Evolutionary conservation across 2,888 invertebrate species (phyloP), one percentile per base, ranked within the genome.

Genomic region (Barypeithes pellucidus): DNA sequence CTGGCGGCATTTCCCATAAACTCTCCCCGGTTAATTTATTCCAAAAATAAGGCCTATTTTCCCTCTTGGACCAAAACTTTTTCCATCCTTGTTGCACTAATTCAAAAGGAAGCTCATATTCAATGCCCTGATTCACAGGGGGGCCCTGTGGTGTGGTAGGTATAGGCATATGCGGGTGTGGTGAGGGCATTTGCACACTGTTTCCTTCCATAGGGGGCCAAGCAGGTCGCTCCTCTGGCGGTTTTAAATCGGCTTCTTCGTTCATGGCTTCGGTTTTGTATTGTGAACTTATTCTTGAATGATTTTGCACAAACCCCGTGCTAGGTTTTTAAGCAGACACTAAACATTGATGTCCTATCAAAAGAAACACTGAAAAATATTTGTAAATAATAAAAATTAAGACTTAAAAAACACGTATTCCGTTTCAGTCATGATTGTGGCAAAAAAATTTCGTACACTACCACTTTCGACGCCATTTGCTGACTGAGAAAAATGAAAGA

Each of bases 1-100:
- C 90, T 12, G 97, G 97, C 11, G 98, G 97, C 90, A 96, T 91
- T 85, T 98, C 98, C 98, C 98, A 98, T 79, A 97, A 88, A n/a
- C 97, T 97, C 87, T 98, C 96, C 66, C 97, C 96, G 0, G 96
- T 96, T 22, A 94, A 87, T 87, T 97, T 97, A 85, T 98, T 98
- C 95, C 97, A 98, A 87, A 95, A 98, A 85, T 98, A 98, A 1
- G 96, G 96, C 29, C 98, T 89, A 84, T 95, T 96, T 86, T 98
- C 98, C 67, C 98, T 88, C 83, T 96, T 95, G 18, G 97, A 98
- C 98, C 98, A 98, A 86, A 95, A 97, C 82, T 95, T 96, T 75
- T 97, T 91, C 98, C 98, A 98, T 4, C 80, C 98, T 83, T 95
- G 95, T 83, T 95, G 94, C 7, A 92, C 87, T 57, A 94, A 85